Base-by-base conservation (phyloP, 2,797 vertebrate genomes). In the Tenualosa thibaudeaui region DNA sequence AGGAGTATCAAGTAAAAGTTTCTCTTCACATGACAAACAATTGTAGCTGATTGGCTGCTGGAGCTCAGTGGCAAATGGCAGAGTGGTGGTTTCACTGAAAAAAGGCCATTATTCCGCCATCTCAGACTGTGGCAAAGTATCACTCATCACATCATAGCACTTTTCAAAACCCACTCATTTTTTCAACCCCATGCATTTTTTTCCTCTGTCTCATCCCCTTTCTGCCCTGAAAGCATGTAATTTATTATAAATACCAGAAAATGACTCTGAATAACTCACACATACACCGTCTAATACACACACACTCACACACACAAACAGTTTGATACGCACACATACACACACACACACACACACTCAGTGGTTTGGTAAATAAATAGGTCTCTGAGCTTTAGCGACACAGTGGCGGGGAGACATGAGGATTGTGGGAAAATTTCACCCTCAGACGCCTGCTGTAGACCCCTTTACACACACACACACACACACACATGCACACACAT, bases 381-480 rank as follows among this genome's bases (percentile, higher is more conserved):
- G 26, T 19, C 65, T 71, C 65, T 71, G 65, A 71, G 65, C 65
- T 71, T 71, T 71, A 31, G 65, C 90, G 89, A 90, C 90, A 89
- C 90, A 90, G 90, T 85, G 89, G 68, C 81, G 58, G 90, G 89
- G 89, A 86, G 89, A 87, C 91, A 89, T 91, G 89, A 89, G 90
- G 88, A 88, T 90, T 86, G 90, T 89, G 92, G 92, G 49, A 68
- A 58, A 40, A 81, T 92, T 93, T 89, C 51, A 84, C 82, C 92
- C 89, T 62, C 90, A 93, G 94, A 94, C 93, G 94, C 94, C 94
- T 92, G 91, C 89, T 81, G 92, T 90, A 93, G 92, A 92, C 93
- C 90, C 91, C 93, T 89, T 93, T 92, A 94, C 93, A 94, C 22
- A 49, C 40, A 49, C 87, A 89, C 92, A 43, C 71, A 58, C 68